These are phyloP conservation scores for Pogoniulus pusillus DNA, from an alignment of 2,797 vertebrate species.

Conservation along the genomic window DNA sequence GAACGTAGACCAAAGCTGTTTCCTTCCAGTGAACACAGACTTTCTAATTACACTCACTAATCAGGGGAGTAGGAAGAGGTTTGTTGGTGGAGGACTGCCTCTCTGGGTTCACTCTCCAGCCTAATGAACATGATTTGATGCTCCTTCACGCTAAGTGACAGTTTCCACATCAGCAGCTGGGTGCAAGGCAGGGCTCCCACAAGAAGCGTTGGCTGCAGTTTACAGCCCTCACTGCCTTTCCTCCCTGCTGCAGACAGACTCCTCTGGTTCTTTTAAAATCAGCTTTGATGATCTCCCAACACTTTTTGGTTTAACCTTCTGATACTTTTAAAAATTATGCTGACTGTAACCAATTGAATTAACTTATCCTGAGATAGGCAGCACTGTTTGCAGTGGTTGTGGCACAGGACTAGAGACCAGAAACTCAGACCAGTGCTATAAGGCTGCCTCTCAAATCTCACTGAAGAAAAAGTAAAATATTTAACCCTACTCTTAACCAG, in stretches of 20 bases:
- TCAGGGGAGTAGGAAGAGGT: not conserved
- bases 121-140: not conserved
- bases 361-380: not conserved
- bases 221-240: not conserved
- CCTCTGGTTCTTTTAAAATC: not conserved
- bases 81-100: not conserved
- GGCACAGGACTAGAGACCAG: not conserved
- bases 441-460: not conserved
- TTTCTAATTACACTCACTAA: slow-evolving; percentile 40
- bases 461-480: not conserved
- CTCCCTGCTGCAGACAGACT: not conserved
- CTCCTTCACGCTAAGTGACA: not conserved
- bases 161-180: not conserved
- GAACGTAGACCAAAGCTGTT: slow-evolving; percentile 20
- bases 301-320: not conserved
- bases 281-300: not conserved
- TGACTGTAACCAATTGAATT: not conserved
- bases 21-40: slow-evolving; percentile 27
- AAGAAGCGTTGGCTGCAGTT: not conserved
- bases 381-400: not conserved
- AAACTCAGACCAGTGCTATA: not conserved
- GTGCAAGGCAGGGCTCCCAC: not conserved
- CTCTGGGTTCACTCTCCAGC: not conserved
- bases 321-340: not conserved
- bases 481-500: not conserved